Base-by-base conservation (phyloP, 2,797 vertebrate species). In the Microhierax caerulescens region DNA sequence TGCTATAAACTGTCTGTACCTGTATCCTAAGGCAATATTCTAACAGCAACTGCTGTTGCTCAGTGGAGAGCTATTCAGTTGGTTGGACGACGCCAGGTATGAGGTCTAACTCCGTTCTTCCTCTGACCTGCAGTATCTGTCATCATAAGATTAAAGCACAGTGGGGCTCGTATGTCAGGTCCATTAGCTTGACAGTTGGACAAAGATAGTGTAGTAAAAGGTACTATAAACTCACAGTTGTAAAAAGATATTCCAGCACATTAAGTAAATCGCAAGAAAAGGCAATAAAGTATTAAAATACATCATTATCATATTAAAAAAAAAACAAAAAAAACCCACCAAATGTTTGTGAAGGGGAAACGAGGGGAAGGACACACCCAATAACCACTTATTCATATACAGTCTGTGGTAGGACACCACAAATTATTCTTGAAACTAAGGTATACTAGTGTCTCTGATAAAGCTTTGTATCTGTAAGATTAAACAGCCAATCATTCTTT, bases 141-240 rank as follows among this genome's bases (percentile, higher is more conserved):
- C 95, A 96, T 41, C 8, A 13, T 4, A 19, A 97, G 92, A 97
- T 97, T 95, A 98, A 98, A 97, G 96, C 76, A 64, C 47, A 67
- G 24, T 3, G 34, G 25, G 32, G 41, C 73, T 95, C 57, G 51
- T 41, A 4, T 72, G 91, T 88, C 90, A 95, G 81, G 7, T 88
- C 94, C 85, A 92, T 93, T 89, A 93, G 67, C 63, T 48, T 93
- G 88, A 87, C 90, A 95, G 88, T 7, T 84, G 50, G 60, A 85
- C 56, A 67, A 73, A 76, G 73, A n/a, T 5, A 39, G n/a, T 50
- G 25, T 48, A 82, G 18, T 41, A 65, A 88, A 95, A 91, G 5
- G 6, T 47, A 61, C 48, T 72, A 20, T 28, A 43, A 67, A n/a
- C 13, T 54, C 76, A 59, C 4, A 78, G 65, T 3, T n/a, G 25